Conservation (phyloP, 2,113 vertebrate species). For the Ursus arctos region DNA sequence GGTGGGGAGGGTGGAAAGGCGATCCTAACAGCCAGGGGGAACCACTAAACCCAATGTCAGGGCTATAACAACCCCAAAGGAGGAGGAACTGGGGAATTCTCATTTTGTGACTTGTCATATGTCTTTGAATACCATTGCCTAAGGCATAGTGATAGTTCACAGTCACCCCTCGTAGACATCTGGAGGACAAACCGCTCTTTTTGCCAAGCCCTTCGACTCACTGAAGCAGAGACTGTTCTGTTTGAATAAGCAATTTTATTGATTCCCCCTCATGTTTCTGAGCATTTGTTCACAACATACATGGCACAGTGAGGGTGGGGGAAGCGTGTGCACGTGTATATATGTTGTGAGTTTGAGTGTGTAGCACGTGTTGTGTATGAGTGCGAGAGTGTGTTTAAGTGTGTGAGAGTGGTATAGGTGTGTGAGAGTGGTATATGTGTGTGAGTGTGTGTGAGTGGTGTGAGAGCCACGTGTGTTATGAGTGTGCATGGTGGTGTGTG, state of each 20-base stretch:
- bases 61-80: not conserved
- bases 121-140: not conserved
- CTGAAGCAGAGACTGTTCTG: not conserved
- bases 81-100: not conserved
- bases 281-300: not conserved
- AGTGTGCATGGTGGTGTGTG: not conserved
- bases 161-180: not conserved
- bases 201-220: not conserved
- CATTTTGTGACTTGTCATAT: not conserved
- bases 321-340: not conserved
- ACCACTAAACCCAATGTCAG: not conserved
- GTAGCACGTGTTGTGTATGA: not conserved
- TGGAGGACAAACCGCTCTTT: not conserved
- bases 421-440: not conserved
- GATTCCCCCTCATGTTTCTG: not conserved
- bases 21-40: not conserved
- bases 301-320: not conserved
- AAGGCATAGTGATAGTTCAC: slow-evolving; percentile 2
- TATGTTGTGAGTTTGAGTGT: not conserved
- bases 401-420: not conserved
- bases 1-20: not conserved
- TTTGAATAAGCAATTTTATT: slow-evolving; percentile 71
- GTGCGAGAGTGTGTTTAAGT: not conserved
- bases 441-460: not conserved
- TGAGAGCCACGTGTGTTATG: not conserved